A percentile compares a stretch with the other conserved stretches of the same genome.
phyloP scores from a whole-genome alignment of 2,113 vertebrate genomes.

The Anguilla japonica region DNA sequence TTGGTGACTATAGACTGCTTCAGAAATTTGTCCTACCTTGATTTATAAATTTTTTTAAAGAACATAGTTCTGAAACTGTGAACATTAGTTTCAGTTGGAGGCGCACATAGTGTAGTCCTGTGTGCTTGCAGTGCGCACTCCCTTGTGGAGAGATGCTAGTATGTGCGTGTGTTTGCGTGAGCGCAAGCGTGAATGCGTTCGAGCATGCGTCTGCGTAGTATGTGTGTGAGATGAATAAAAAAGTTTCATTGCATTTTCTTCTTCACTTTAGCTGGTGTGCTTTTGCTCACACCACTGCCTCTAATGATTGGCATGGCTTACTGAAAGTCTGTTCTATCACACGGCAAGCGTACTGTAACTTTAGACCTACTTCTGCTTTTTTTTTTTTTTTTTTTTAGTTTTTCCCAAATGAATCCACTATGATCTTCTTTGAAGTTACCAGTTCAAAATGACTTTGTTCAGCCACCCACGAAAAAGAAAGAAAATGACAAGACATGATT shows the following conservation, averaged over 20 bases:
- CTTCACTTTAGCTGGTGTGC: constrained; percentile 37
- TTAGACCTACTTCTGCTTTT: constrained; percentile 22
- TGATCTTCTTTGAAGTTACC: constrained; percentile 27
- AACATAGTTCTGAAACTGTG: background rate
- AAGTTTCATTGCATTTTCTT: constrained; percentile 39
- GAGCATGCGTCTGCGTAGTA: background rate
- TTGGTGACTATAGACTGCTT: background rate
- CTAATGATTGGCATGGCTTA: constrained; percentile 15
- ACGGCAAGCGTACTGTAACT: constrained; percentile 40
- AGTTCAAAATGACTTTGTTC: constrained; percentile 18
- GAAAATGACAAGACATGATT: background rate
- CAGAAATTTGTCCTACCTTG: background rate
- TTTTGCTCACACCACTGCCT: constrained; percentile 48
- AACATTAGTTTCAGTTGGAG: background rate
- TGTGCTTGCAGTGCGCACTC: background rate
- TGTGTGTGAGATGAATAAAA: background rate
- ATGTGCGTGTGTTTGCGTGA: background rate
- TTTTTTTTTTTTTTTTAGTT: background rate
- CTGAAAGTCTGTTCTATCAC: constrained; percentile 29
- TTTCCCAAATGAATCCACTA: constrained; percentile 14
- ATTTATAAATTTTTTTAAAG: background rate
- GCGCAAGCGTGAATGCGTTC: too few species aligned
- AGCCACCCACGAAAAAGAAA: constrained; percentile 3
- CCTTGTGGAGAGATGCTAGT: too few species aligned
- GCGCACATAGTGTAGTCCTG: background rate